Percentiles rank a stretch among this genome's conserved stretches.
These are phyloP conservation scores for Drosophila peninsularis DNA, from an alignment of 2,888 invertebrate genomes.

Conservation along the genomic window DNA sequence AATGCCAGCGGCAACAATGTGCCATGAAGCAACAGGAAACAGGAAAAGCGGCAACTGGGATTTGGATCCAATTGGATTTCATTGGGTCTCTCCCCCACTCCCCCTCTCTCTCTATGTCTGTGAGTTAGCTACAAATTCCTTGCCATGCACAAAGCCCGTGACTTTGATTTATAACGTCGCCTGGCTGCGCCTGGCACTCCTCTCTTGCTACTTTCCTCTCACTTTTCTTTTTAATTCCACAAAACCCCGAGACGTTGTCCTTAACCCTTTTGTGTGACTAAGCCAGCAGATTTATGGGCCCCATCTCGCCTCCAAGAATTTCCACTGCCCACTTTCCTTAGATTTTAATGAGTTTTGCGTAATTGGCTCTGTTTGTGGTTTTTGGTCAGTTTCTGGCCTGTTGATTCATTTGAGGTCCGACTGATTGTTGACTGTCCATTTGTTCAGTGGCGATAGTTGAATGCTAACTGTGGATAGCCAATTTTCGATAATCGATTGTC, in stretches of 20 bases:
- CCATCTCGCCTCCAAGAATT: constrained; percentile 51
- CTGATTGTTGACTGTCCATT: constrained; percentile 11
- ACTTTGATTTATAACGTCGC: constrained; percentile 77
- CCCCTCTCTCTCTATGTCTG: neutral
- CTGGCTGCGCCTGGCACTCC: constrained; percentile 59
- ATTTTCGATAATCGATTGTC: too few relatives aligned
- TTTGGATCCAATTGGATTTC: constrained; percentile 18
- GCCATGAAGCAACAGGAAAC: constrained; percentile 69
- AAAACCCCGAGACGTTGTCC: constrained; percentile 32
- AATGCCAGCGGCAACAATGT: constrained; percentile 44
- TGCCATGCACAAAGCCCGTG: constrained; percentile 68
- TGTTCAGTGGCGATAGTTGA: constrained; percentile 10
- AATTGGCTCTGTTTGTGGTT: constrained; percentile 50
- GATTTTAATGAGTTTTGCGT: constrained; percentile 55
- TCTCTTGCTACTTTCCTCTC: neutral
- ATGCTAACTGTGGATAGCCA: neutral
- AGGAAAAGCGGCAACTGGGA: constrained; percentile 32
- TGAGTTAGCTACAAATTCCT: constrained; percentile 69
- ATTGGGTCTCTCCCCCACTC: neutral
- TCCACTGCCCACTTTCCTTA: constrained; percentile 50
- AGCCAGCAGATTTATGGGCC: constrained; percentile 59
- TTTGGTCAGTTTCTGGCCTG: neutral
- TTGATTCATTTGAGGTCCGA: constrained; percentile 43
- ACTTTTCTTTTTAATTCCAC: constrained; percentile 73
- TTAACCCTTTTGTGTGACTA: constrained; percentile 27